Conservation (phyloP, 2,113 vertebrate species). For the Ictalurus furcatus region DNA sequence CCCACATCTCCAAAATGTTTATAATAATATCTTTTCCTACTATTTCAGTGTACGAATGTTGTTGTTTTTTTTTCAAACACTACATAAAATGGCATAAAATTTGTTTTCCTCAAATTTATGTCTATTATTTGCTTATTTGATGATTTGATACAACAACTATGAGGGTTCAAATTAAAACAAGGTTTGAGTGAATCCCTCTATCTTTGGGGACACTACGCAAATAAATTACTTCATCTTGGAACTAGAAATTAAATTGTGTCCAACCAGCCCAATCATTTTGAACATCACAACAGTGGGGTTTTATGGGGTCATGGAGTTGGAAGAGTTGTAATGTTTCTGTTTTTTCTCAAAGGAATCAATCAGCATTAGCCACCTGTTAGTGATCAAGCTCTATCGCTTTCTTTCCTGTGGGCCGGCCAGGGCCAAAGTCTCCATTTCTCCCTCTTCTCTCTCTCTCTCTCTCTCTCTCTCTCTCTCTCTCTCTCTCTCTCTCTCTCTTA, state of each 20-base stretch:
- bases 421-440: slow-evolving; percentile 5
- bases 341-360: slow-evolving; percentile 35
- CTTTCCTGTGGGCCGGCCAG: slow-evolving; percentile 28
- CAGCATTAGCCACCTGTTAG: slow-evolving; percentile 61
- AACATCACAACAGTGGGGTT: slow-evolving; percentile 12
- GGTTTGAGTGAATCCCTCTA: neutral
- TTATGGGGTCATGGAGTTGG: slow-evolving; percentile 30
- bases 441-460: neutral
- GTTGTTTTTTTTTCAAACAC: neutral
- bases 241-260: neutral
- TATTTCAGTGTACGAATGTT: neutral
- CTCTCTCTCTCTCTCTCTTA: neutral
- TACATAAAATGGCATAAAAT: neutral
- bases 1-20: neutral
- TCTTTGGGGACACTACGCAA: neutral
- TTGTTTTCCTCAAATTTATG: neutral
- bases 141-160: neutral
- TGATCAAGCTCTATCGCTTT: slow-evolving; percentile 39
- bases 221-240: neutral
- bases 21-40: neutral
- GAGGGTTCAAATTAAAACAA: neutral
- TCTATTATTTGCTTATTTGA: neutral
- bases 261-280: slow-evolving; percentile 8
- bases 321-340: slow-evolving; percentile 36
- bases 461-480: neutral